These are phyloP conservation scores for Drosophila putrida DNA, from an alignment of 2,888 invertebrate species.

Conservation along the genomic window DNA sequence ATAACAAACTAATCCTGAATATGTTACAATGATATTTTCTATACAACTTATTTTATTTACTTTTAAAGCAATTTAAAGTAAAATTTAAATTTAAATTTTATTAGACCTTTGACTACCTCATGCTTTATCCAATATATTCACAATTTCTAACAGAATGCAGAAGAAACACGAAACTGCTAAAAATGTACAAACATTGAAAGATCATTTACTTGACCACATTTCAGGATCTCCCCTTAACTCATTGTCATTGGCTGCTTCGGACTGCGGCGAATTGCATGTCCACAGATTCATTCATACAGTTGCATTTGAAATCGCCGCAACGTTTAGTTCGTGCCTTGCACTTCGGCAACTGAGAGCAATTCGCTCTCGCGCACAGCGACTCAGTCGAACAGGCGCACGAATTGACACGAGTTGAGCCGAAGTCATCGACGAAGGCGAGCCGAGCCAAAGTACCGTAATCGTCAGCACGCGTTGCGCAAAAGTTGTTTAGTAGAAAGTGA, in stretches of 20 bases:
- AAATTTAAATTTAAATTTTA: too few relatives aligned
- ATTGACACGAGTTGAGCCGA: slow-evolving; percentile 39
- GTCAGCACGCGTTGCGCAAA: slow-evolving; percentile 69
- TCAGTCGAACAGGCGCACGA: slow-evolving; percentile 28
- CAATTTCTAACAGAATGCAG: too few relatives aligned
- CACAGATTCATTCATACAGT: neutral
- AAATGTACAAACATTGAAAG: too few relatives aligned
- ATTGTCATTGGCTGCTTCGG: neutral
- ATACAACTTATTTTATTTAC: too few relatives aligned
- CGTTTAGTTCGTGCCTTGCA: neutral
- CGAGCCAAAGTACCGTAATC: slow-evolving; percentile 46
- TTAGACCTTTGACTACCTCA: too few relatives aligned
- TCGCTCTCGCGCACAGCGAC: slow-evolving; percentile 20
- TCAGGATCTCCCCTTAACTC: slow-evolving; percentile 13
- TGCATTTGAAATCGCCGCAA: slow-evolving; percentile 36
- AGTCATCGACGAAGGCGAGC: slow-evolving; percentile 12
- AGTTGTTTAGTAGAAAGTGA: slow-evolving; percentile 85
- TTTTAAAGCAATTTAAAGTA: too few relatives aligned
- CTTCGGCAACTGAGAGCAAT: slow-evolving; percentile 37
- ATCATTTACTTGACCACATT: neutral
- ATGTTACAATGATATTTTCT: too few relatives aligned
- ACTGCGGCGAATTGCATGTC: slow-evolving; percentile 1
- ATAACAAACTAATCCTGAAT: too few relatives aligned
- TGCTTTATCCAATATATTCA: too few relatives aligned
- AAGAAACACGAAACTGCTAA: too few relatives aligned